phyloP scores from a whole-genome alignment of 1,140 invertebrate genomes.

The Camponotus vicinus region DNA sequence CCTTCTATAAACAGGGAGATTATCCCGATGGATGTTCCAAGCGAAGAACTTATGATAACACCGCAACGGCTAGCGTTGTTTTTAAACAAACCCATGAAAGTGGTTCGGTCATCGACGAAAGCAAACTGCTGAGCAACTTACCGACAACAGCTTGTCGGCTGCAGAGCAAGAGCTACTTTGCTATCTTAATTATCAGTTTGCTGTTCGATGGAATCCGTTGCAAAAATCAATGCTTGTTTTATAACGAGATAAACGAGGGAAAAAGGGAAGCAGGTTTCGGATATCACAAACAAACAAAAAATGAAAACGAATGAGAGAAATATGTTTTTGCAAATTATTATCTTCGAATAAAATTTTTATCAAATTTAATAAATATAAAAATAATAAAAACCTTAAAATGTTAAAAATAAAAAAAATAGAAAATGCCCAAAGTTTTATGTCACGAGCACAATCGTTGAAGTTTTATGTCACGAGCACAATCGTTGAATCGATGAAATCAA shows the following conservation, averaged over 20 bases:
- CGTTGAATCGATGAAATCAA: background rate
- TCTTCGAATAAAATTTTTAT: background rate
- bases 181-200: constrained; percentile 66
- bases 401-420: too few relatives aligned
- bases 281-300: background rate
- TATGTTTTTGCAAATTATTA: background rate
- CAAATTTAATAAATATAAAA: constrained; percentile 3
- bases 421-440: background rate
- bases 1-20: constrained; percentile 62
- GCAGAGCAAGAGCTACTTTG: constrained; percentile 59
- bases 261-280: background rate
- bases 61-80: constrained; percentile 27
- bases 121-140: constrained; percentile 30
- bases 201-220: background rate
- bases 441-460: background rate
- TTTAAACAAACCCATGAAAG: constrained; percentile 54
- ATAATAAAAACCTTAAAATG: background rate
- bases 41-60: constrained; percentile 62
- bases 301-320: background rate
- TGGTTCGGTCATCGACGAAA: constrained; percentile 45
- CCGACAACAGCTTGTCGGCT: constrained; percentile 60
- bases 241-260: background rate
- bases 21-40: constrained; percentile 27
- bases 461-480: background rate
- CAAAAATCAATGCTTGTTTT: constrained; percentile 51